These are phyloP conservation scores for Oceanites oceanicus DNA, from an alignment of 2,113 vertebrate genomes.

Conservation along the genomic window DNA sequence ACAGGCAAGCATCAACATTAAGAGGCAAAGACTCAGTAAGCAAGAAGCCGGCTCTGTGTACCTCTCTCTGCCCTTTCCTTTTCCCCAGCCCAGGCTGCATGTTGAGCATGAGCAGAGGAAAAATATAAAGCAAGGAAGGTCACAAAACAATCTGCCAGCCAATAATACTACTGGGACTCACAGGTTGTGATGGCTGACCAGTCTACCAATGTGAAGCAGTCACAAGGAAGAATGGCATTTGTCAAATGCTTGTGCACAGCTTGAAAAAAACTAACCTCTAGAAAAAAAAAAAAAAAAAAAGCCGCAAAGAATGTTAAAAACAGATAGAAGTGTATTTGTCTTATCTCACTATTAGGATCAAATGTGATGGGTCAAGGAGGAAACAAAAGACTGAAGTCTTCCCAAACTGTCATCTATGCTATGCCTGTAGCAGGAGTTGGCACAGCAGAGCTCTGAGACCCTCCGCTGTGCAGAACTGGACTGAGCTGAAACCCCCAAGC, in stretches of 20 bases:
- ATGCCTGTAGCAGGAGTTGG: not conserved
- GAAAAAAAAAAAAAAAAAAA: not conserved
- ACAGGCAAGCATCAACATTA: not conserved
- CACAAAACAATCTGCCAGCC: not conserved
- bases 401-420: rapidly evolving
- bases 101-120: not conserved
- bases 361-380: not conserved
- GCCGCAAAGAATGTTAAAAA: not conserved
- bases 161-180: not conserved
- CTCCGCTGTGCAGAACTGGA: not conserved
- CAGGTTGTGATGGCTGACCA: not conserved
- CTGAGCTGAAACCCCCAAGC: not conserved
- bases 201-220: not conserved
- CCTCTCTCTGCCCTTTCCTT: not conserved
- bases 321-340: not conserved
- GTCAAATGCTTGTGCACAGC: not conserved
- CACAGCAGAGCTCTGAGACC: not conserved
- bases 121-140: not conserved
- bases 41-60: not conserved
- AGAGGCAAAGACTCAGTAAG: not conserved
- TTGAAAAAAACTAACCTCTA: not conserved
- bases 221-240: not conserved
- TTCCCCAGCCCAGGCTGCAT: not conserved
- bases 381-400: not conserved
- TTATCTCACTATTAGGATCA: not conserved